These are phyloP conservation scores for Yasuhikotakia modesta DNA, from an alignment of 2,797 vertebrate genomes.

Conservation along the genomic window DNA sequence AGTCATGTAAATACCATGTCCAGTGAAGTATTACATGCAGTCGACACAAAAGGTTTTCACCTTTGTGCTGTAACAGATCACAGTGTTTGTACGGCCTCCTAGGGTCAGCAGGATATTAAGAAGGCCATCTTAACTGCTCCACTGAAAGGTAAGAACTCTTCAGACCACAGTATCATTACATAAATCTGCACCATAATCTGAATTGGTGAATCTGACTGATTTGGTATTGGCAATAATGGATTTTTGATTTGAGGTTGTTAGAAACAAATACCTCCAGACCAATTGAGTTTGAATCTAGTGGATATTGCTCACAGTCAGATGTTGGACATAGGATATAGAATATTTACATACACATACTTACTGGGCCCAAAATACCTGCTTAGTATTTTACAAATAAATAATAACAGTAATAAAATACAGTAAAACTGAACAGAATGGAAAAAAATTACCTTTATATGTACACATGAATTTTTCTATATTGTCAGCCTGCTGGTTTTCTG, in stretches of 20 bases:
- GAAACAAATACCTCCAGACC: conserved; percentile 96
- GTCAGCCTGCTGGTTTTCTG: conserved; percentile 44
- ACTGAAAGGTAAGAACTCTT: conserved; percentile 85
- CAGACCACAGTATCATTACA: too few relatives aligned
- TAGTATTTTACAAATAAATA: too few relatives aligned
- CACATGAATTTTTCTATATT: background rate
- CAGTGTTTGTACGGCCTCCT: conserved; percentile 93
- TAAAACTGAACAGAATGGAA: too few relatives aligned
- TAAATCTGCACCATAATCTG: too few relatives aligned
- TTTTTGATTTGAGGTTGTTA: conserved; percentile 58
- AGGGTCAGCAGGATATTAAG: conserved; percentile 93
- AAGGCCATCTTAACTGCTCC: conserved; percentile 94
- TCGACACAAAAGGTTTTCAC: background rate
- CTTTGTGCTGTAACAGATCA: conserved; percentile 76
- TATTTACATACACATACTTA: background rate
- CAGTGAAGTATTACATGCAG: background rate
- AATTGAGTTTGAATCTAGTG: conserved; percentile 95
- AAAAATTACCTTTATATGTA: too few relatives aligned
- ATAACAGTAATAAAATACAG: too few relatives aligned
- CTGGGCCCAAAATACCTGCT: too few relatives aligned
- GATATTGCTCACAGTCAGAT: conserved; percentile 97
- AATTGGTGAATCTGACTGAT: background rate
- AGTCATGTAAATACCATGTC: background rate
- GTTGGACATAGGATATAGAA: conserved; percentile 94
- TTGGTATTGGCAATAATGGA: background rate